These are phyloP conservation scores for Mesoligia furuncula DNA, from an alignment of 2,888 invertebrate genomes.

Conservation along the genomic window DNA sequence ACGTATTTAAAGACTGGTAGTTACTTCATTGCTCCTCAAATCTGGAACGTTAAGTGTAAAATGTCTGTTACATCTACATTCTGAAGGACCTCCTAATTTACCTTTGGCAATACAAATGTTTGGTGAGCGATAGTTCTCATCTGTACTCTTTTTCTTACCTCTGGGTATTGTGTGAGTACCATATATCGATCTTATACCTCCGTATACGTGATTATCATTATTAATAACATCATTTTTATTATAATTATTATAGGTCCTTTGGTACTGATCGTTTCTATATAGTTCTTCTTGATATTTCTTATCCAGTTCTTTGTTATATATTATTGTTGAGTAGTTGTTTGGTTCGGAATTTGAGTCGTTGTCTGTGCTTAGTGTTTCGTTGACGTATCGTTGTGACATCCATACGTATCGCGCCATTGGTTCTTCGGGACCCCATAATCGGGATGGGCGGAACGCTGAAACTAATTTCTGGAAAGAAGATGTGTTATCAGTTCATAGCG, in stretches of 20 bases:
- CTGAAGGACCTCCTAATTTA: slow-evolving; percentile 81
- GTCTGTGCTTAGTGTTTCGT: slow-evolving; percentile 79
- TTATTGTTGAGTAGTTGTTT: slow-evolving; percentile 78
- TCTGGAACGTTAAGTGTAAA: slow-evolving; percentile 85
- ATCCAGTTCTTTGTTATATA: slow-evolving; percentile 77
- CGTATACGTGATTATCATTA: slow-evolving; percentile 66
- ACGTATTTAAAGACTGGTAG: slow-evolving; percentile 81
- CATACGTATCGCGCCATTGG: slow-evolving; percentile 86
- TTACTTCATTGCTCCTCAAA: slow-evolving; percentile 81
- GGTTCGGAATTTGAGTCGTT: slow-evolving; percentile 77
- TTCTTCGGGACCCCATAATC: slow-evolving; percentile 88
- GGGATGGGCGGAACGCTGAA: slow-evolving; percentile 84
- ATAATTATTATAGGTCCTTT: slow-evolving; percentile 75
- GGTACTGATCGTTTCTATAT: slow-evolving; percentile 74
- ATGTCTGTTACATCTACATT: slow-evolving; percentile 87
- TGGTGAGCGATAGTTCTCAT: slow-evolving; percentile 83
- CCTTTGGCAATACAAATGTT: slow-evolving; percentile 85
- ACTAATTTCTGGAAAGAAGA: slow-evolving; percentile 82
- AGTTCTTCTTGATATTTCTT: slow-evolving; percentile 78
- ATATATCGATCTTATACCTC: slow-evolving; percentile 73
- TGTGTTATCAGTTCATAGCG: not conserved
- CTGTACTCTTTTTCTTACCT: slow-evolving; percentile 76
- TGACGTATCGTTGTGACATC: slow-evolving; percentile 86
- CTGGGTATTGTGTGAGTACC: slow-evolving; percentile 76
- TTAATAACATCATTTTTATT: slow-evolving; percentile 73